These are phyloP conservation scores for Macroglossus sobrinus DNA, from an alignment of 2,113 vertebrate genomes.

Conservation along the genomic window DNA sequence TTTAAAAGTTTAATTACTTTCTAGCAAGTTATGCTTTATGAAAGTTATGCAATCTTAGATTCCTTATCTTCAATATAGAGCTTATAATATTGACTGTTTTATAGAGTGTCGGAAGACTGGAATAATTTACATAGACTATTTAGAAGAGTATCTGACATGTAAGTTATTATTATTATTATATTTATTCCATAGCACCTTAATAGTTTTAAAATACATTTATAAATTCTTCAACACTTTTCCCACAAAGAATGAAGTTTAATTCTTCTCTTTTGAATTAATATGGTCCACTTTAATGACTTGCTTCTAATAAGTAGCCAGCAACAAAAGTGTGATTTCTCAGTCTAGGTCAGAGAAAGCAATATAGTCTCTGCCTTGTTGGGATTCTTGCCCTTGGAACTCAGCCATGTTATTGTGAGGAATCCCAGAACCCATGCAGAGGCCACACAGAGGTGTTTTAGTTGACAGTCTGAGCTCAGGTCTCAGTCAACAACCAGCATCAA, in stretches of 20 bases:
- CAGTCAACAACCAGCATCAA: not conserved
- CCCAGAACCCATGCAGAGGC: not conserved
- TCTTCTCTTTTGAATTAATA: not conserved
- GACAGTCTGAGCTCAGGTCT: not conserved
- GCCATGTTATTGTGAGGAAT: not conserved
- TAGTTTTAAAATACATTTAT: not conserved
- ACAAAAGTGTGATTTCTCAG: not conserved
- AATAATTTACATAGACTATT: not conserved
- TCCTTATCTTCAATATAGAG: not conserved
- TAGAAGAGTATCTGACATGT: not conserved
- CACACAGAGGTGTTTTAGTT: not conserved
- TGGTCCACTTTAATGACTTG: not conserved
- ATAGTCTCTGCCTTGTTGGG: not conserved
- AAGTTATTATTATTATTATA: not conserved
- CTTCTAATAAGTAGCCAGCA: not conserved
- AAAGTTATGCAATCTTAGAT: conserved; percentile 6
- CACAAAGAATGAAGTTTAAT: not conserved
- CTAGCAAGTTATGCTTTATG: not conserved
- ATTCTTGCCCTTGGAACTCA: not conserved
- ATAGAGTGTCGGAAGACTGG: not conserved
- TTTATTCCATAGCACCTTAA: not conserved
- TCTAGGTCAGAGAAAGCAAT: not conserved
- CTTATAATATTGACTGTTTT: not conserved
- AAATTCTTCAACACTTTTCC: not conserved
- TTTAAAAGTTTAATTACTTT: not conserved